These are phyloP conservation scores for Eptatretus atami DNA, from an alignment of 2,797 vertebrate species.

Conservation along the genomic window DNA sequence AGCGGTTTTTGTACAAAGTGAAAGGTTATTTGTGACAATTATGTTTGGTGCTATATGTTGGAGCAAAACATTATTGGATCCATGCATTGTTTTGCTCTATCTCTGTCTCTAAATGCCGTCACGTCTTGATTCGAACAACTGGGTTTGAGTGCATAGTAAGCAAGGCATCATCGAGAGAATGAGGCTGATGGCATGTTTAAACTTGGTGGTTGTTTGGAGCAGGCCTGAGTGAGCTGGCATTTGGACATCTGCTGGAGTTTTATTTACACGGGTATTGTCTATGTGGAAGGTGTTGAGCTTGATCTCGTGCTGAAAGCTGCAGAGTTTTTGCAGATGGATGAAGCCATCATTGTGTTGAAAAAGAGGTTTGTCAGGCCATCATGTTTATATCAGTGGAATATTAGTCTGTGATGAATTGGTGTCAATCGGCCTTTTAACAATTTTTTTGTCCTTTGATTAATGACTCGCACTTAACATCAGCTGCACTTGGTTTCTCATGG, in stretches of 20 bases:
- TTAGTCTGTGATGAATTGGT: conserved; percentile 4
- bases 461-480: no score
- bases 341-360: conserved; percentile 80
- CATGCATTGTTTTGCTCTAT: no score
- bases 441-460: no score
- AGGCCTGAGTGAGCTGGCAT: conserved; percentile 87
- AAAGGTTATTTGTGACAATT: background rate
- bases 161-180: no score
- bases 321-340: conserved; percentile 90
- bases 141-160: no score
- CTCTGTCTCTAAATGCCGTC: no score
- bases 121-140: no score
- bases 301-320: conserved; percentile 85
- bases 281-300: conserved; percentile 33
- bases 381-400: background rate
- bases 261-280: conserved; percentile 68
- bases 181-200: no score
- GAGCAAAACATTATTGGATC: no score
- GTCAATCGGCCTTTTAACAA: no score
- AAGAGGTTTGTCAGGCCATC: conserved; percentile 23
- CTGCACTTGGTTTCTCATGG: no score
- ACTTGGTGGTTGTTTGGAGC: conserved; percentile 7
- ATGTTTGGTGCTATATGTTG: no score
- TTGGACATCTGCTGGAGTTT: conserved; percentile 83
- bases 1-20: background rate